A percentile compares a stretch with the other conserved stretches of the same genome.
Conservation (phyloP, 2,113 vertebrate species). For the Perccottus glenii region DNA sequence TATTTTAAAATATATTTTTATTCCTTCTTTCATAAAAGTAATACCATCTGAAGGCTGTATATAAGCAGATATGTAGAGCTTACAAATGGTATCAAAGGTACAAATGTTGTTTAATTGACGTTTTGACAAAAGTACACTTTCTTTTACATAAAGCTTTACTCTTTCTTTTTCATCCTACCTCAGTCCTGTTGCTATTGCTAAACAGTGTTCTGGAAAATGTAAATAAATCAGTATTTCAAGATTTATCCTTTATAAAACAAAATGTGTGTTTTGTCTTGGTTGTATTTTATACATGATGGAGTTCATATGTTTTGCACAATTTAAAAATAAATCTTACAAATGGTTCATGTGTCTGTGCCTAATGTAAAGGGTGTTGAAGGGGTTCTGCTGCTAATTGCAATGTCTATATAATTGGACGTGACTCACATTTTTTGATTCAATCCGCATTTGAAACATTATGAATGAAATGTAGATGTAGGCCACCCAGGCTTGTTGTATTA, state of each 20-base stretch:
- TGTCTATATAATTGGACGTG: not conserved
- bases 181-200: constrained; percentile 70
- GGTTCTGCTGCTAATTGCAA: not conserved
- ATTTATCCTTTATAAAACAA: constrained; percentile 46
- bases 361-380: not conserved
- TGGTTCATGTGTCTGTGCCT: constrained; percentile 12
- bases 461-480: constrained; percentile 48
- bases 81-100: not conserved
- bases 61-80: too few species aligned
- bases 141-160: constrained; percentile 21
- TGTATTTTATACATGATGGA: constrained; percentile 57
- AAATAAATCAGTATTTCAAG: constrained; percentile 70
- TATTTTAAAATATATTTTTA: too few species aligned
- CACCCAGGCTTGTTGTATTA: constrained; percentile 59
- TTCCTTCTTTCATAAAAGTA: too few species aligned
- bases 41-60: not conserved
- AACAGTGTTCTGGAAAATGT: constrained; percentile 64
- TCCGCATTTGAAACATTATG: constrained; percentile 27
- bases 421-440: not conserved
- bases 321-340: constrained; percentile 70
- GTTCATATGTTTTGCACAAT: constrained; percentile 75
- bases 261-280: constrained; percentile 49
- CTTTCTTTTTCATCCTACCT: constrained; percentile 77
- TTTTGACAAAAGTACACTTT: constrained; percentile 4
- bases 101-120: not conserved